A percentile compares a stretch with the other conserved stretches of the same genome.
Conservation (phyloP, 2,888 invertebrate species). For the Diadegma fenestrale region DNA sequence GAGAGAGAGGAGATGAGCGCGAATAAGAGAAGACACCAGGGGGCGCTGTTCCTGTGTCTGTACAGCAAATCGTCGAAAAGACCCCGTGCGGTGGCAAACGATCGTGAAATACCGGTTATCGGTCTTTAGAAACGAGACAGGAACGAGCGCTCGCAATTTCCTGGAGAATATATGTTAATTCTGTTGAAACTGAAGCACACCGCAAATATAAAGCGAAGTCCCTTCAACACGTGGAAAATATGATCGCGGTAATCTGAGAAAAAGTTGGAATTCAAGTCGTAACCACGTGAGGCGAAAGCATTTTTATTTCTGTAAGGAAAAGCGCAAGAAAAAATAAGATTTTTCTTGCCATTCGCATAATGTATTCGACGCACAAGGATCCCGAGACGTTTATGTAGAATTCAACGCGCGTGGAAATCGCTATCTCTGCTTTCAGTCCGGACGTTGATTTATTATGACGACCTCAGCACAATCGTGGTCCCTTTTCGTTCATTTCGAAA, state of each 20-base stretch:
- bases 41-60: slow-evolving; percentile 20
- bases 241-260: background rate
- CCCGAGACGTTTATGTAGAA: slow-evolving; percentile 30
- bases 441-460: slow-evolving; percentile 71
- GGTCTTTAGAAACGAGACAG: slow-evolving; percentile 51
- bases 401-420: slow-evolving; percentile 62
- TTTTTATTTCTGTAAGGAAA: background rate
- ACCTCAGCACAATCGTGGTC: slow-evolving; percentile 57
- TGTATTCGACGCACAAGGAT: slow-evolving; percentile 14
- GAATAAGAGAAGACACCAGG: slow-evolving; percentile 25
- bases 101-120: slow-evolving; percentile 61
- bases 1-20: slow-evolving; percentile 24
- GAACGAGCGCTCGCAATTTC: slow-evolving; percentile 26
- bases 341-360: slow-evolving; percentile 42
- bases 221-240: slow-evolving; percentile 7
- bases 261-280: background rate
- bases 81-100: slow-evolving; percentile 42
- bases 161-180: slow-evolving; percentile 63
- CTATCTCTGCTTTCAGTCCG: slow-evolving; percentile 56
- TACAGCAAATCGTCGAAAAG: slow-evolving; percentile 27
- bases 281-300: background rate
- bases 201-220: slow-evolving; percentile 11
- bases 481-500: slow-evolving; percentile 17
- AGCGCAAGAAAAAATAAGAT: slow-evolving; percentile 24
- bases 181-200: slow-evolving; percentile 47